These are phyloP conservation scores for Corticium candelabrum DNA, from an alignment of 37 sponge, comb jelly and placozoan genomes.

Conservation along the genomic window DNA sequence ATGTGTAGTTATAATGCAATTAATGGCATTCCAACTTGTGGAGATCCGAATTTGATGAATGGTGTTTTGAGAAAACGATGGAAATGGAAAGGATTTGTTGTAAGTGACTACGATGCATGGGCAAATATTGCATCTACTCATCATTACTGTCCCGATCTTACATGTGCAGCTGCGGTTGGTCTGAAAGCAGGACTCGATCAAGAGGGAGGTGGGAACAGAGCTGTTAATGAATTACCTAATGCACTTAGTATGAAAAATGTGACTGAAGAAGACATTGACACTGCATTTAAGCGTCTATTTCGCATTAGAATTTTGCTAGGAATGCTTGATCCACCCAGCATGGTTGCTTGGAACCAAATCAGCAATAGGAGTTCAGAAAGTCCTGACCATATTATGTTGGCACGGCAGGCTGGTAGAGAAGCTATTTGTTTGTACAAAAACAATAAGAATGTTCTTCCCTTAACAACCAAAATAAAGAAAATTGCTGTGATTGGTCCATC, in stretches of 20 bases:
- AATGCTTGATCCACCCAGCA: slow-evolving; percentile 7
- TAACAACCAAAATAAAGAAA: slow-evolving; percentile 3
- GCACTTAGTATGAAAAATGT: neutral
- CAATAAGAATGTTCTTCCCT: neutral
- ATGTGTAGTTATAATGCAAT: slow-evolving; percentile 65
- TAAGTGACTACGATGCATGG: slow-evolving; percentile 12
- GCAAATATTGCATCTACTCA: neutral
- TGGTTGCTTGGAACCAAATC: slow-evolving; percentile 5
- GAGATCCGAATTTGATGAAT: neutral
- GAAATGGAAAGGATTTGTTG: slow-evolving; percentile 5
- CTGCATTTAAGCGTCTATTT: slow-evolving; percentile 1
- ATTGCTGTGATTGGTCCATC: slow-evolving; percentile 22
- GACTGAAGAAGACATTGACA: neutral
- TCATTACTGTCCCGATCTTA: slow-evolving; percentile 3
- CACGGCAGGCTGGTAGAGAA: neutral
- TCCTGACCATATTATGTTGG: neutral
- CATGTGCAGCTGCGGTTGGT: slow-evolving; percentile 3
- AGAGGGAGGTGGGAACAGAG: neutral
- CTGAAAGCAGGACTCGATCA: slow-evolving; percentile 6
- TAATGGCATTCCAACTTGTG: slow-evolving; percentile 6
- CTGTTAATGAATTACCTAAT: neutral
- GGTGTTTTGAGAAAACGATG: neutral
- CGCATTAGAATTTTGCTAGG: neutral
- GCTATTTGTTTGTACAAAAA: slow-evolving; percentile 3
- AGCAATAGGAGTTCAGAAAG: neutral